These are phyloP conservation scores for Tupiocoris notatus DNA, from an alignment of 2,888 invertebrate species.

Conservation along the genomic window DNA sequence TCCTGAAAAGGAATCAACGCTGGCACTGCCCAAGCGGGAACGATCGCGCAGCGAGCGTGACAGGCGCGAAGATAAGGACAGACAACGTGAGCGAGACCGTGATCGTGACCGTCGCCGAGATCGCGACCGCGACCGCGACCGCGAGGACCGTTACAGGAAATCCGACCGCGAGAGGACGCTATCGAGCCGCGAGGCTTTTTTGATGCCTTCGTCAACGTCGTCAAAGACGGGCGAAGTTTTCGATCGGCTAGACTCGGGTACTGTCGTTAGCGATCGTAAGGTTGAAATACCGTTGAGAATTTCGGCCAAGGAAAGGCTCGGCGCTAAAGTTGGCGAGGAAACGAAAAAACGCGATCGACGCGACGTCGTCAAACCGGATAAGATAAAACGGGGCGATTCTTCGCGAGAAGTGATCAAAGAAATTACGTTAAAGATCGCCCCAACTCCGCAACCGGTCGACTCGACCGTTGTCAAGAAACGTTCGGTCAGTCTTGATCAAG, in stretches of 20 bases:
- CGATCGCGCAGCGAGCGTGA: no score
- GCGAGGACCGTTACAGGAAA: conserved; percentile 29
- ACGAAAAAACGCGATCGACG: conserved; percentile 27
- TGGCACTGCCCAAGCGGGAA: no score
- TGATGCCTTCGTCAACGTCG: not conserved
- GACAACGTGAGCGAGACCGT: no score
- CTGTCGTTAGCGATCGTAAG: no score
- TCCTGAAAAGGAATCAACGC: no score
- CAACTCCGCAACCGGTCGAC: conserved; percentile 44
- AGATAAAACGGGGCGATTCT: no score
- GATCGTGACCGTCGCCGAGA: no score
- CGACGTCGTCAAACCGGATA: no score
- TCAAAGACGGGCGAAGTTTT: conserved; percentile 6
- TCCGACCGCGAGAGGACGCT: not conserved
- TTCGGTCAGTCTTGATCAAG: conserved; percentile 28
- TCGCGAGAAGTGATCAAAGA: no score
- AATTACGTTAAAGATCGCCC: conserved; percentile 64
- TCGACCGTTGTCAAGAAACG: conserved; percentile 18
- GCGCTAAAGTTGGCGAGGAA: conserved; percentile 69
- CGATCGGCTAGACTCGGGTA: conserved; percentile 37
- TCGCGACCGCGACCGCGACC: conserved; percentile 9
- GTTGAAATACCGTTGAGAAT: conserved; percentile 57
- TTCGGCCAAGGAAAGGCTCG: conserved; percentile 77
- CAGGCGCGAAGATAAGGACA: no score
- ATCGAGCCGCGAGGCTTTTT: not conserved